Evolutionary conservation across 2,888 invertebrate genomes (phyloP).

Genomic region (Drosophila pullipes): DNA sequence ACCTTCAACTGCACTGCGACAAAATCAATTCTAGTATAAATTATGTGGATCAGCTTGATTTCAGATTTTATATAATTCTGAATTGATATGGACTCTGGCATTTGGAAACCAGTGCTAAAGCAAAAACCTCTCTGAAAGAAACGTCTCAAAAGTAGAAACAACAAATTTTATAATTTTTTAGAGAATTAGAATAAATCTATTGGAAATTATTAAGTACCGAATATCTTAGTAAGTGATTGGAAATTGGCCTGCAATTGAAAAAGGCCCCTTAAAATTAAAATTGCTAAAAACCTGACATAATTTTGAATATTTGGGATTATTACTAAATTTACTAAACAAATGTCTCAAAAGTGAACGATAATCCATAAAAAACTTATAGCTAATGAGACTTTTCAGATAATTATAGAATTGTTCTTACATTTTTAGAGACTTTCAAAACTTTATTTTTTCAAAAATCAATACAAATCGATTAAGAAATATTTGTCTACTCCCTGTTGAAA

Average conservation of each 20-base stretch:
- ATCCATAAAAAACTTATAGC: background rate
- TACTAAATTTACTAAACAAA: too few species aligned
- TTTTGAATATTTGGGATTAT: too few species aligned
- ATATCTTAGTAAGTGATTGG: too few species aligned
- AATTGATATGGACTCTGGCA: too few species aligned
- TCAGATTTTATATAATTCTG: background rate
- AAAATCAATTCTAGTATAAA: background rate
- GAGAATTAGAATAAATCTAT: too few species aligned
- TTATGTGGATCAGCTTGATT: background rate
- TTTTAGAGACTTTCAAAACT: too few species aligned
- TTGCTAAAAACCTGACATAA: too few species aligned
- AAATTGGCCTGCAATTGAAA: too few species aligned
- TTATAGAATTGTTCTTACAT: too few species aligned
- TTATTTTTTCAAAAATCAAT: background rate
- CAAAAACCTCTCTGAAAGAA: background rate
- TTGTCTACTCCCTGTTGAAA: background rate
- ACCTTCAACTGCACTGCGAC: constrained; percentile 33
- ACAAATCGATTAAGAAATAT: background rate
- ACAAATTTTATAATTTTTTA: too few species aligned
- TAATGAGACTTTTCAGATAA: too few species aligned
- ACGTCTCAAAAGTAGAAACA: background rate
- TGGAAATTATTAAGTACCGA: too few species aligned
- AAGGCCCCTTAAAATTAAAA: accelerated
- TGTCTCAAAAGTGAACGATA: background rate
- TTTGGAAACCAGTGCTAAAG: background rate